Evolutionary conservation across 2,888 invertebrate species (phyloP).

Genomic region (Argyresthia albistria): DNA sequence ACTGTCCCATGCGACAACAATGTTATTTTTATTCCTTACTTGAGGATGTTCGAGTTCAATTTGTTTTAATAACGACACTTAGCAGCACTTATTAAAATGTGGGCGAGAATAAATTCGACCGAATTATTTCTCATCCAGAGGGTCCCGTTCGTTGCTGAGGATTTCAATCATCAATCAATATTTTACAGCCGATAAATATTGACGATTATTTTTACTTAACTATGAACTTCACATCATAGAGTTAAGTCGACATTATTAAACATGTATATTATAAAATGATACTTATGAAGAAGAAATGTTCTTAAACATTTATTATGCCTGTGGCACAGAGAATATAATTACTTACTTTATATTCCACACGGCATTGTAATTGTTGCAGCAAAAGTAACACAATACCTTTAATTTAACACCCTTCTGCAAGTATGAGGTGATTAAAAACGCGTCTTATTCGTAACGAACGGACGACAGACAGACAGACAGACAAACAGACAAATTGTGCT

Average conservation of each 20-base stretch:
- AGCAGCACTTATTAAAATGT: conserved; percentile 60
- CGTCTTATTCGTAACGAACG: conserved; percentile 9
- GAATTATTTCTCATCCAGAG: conserved; percentile 2
- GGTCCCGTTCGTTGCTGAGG: background rate
- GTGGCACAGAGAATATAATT: too few relatives aligned
- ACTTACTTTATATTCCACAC: too few relatives aligned
- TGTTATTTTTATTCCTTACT: conserved; percentile 35
- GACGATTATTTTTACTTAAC: background rate
- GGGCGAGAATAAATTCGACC: conserved; percentile 40
- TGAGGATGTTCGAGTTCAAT: conserved; percentile 28
- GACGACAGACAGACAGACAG: conserved; percentile 8
- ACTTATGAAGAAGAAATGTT: too few relatives aligned
- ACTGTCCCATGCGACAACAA: conserved; percentile 18
- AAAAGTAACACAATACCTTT: background rate
- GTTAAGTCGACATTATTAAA: background rate
- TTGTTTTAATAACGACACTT: conserved; percentile 65
- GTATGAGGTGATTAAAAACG: conserved; percentile 9
- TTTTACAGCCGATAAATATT: too few relatives aligned
- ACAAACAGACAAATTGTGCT: conserved; percentile 8
- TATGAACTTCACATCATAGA: background rate
- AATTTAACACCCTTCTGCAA: background rate
- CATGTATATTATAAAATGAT: background rate
- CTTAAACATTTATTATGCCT: too few relatives aligned
- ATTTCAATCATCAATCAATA: background rate
- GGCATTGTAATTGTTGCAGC: too few relatives aligned